Base-by-base conservation (phyloP, 2,888 invertebrate genomes). In the Lasioglossum oenotherae region DNA sequence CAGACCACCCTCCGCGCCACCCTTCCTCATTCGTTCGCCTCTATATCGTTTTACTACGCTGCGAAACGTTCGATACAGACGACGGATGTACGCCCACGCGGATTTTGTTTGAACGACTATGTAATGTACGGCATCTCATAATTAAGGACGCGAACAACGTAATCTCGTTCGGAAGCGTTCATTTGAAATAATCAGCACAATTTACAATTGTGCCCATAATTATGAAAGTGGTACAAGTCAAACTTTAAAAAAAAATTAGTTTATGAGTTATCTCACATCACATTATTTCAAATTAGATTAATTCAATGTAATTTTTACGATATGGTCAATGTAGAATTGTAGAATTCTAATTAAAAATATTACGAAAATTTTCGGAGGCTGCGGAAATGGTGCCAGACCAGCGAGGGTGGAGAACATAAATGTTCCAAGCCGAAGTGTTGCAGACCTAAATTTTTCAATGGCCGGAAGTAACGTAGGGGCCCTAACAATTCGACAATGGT, bases 21-120 rank as follows among this genome's bases (percentile, higher is more conserved):
- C 83, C 78, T 67, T 57, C 79, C 74, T 79, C 53, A 6, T 84
- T 73, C 74, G 78, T 79, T 74, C 44, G 77, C 82, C 78, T 84
- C 84, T 86, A 44, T 85, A 86, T 84, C 90, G 90, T 87, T 90
- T 87, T 73, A 78, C 87, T 78, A 75, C 78, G 44, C 67, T 78
- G 6, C 64, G 86, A 88, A 87, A 85, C 75, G 85, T 87, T 89
- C 85, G 90, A 88, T 90, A 84, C 79, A 78, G 74, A 57, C 80
- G 57, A 44, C 71, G 73, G 10, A 74, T 46, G 57, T 19, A 19
- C 49, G 57, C 46, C 41, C 60, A 14, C 53, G n/a, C 64, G 31
- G 60, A 79, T 85, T 85, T 74, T 74, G 44, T 77, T 85, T 46
- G 69, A 74, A 31, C 72, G 23, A 67, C 49, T 53, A 74, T 77